Percentiles rank a stretch among this genome's conserved stretches.
These are phyloP conservation scores for Synanthedon andrenaeformis DNA, from an alignment of 2,888 invertebrate species.

Conservation along the genomic window DNA sequence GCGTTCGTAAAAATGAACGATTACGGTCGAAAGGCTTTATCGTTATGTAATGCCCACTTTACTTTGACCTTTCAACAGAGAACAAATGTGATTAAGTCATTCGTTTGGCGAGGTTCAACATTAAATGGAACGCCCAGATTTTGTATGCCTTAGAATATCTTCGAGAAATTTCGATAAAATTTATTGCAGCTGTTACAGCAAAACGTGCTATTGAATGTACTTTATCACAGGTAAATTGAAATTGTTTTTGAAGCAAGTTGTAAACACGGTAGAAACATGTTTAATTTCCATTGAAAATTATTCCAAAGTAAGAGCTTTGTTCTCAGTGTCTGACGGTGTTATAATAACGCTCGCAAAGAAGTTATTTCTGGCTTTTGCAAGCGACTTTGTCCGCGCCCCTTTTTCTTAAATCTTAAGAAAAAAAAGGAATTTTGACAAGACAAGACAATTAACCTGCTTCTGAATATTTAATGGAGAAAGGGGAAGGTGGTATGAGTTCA, in stretches of 20 bases:
- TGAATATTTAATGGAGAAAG: too few relatives aligned
- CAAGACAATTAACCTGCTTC: too few relatives aligned
- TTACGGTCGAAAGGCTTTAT: slow-evolving; percentile 16
- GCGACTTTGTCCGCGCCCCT: too few relatives aligned
- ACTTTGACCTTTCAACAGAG: slow-evolving; percentile 9
- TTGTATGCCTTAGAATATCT: slow-evolving; percentile 3
- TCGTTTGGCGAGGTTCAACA: not conserved
- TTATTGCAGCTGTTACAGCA: slow-evolving; percentile 13
- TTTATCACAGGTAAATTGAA: slow-evolving; percentile 4
- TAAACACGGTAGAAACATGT: slow-evolving; percentile 6
- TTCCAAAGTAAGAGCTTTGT: too few relatives aligned
- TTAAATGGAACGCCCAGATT: not conserved
- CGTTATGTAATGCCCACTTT: slow-evolving; percentile 14
- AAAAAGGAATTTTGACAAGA: too few relatives aligned
- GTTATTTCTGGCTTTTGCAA: too few relatives aligned
- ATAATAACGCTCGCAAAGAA: too few relatives aligned
- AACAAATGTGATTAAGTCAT: not conserved
- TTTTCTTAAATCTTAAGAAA: too few relatives aligned
- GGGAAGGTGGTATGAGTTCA: too few relatives aligned
- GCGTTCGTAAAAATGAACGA: slow-evolving; percentile 26
- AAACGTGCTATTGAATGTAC: slow-evolving; percentile 9
- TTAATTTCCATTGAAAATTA: not conserved
- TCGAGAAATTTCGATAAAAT: slow-evolving; percentile 7
- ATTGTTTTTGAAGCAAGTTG: slow-evolving; percentile 6
- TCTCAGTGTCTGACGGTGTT: too few relatives aligned